Base-by-base conservation (phyloP, 1,140 invertebrate species). In the Asbolus verrucosus region DNA sequence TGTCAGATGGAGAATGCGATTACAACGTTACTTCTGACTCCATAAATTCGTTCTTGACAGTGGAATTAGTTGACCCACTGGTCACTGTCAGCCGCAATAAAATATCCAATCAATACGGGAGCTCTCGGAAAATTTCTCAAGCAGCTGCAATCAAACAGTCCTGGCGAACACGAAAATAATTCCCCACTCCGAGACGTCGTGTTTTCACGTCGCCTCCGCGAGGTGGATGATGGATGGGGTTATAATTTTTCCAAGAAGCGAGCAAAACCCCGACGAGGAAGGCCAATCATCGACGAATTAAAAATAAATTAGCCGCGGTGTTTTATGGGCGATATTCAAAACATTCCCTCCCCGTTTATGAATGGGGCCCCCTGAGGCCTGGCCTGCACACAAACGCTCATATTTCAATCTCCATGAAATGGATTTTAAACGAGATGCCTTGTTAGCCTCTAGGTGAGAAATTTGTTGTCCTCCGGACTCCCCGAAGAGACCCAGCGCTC, bases 361-460 rank as follows among this genome's bases (percentile, higher is more conserved):
- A 77, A 77, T 77, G 77, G 74, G 73, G 70, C 76, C 75, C 75
- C 75, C 72, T 70, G 39, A 68, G 69, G 65, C 71, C 70, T 69
- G 71, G 41, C 70, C 67, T 69, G 71, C 63, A 73, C 63, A 73
- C 72, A 75, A 77, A 74, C 70, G 72, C 67, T 78, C 75, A 76
- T 78, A 78, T 78, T 78, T 78, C 76, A 78, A 76, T 77, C 76
- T 71, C 59, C 61, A 72, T 65, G 72, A 72, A 77, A 77, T 76
- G 70, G 73, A 71, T 75, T 77, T 77, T 76, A 74, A 77, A 77
- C 72, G 66, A 71, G 70, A 71, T 68, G 77, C 69, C 76, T 77
- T 77, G 77, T 78, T 78, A 77, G 74, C 65, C 72, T 71, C 72
- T 75, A 78, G 77, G 77, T 78, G 77, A 78, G 77, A 78, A 78